These are phyloP conservation scores for Ligdia adustata DNA, from an alignment of 2,888 invertebrate genomes.

Conservation along the genomic window DNA sequence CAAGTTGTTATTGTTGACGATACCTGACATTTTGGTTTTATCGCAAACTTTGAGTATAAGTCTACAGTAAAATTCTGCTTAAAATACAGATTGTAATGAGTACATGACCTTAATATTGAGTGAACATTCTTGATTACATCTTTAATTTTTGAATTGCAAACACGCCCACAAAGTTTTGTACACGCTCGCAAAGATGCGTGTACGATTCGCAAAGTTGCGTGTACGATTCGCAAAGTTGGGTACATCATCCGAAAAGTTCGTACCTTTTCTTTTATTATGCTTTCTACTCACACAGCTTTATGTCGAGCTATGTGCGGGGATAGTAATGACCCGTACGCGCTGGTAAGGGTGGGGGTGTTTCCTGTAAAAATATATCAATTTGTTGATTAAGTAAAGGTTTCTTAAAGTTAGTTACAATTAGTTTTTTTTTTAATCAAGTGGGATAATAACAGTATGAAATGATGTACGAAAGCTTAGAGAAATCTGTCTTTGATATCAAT, in stretches of 20 bases:
- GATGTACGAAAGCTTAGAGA: too few relatives aligned
- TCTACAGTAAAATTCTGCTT: not conserved
- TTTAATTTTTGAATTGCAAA: too few relatives aligned
- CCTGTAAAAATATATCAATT: constrained; percentile 50
- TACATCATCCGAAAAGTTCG: constrained; percentile 20
- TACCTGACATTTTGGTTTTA: too few relatives aligned
- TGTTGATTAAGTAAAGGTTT: too few relatives aligned
- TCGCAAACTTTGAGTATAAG: too few relatives aligned
- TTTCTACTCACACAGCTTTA: constrained; percentile 20
- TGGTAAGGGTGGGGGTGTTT: constrained; percentile 76
- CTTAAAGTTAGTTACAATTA: too few relatives aligned
- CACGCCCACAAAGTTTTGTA: not conserved
- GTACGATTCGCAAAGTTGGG: constrained; percentile 13
- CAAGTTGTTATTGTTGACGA: too few relatives aligned
- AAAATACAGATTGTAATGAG: not conserved
- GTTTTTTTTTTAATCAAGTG: too few relatives aligned
- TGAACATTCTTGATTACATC: not conserved
- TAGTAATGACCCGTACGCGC: constrained; percentile 77
- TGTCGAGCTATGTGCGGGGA: constrained; percentile 71
- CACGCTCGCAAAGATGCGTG: not conserved
- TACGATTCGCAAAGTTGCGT: constrained; percentile 3
- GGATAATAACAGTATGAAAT: too few relatives aligned
- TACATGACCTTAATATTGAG: not conserved
- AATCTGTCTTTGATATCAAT: too few relatives aligned
- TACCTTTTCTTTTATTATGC: not conserved